Percentiles rank a stretch among this genome's conserved stretches.
Evolutionary conservation across 2,113 vertebrate species (phyloP).

Genomic region (Columba livia): DNA sequence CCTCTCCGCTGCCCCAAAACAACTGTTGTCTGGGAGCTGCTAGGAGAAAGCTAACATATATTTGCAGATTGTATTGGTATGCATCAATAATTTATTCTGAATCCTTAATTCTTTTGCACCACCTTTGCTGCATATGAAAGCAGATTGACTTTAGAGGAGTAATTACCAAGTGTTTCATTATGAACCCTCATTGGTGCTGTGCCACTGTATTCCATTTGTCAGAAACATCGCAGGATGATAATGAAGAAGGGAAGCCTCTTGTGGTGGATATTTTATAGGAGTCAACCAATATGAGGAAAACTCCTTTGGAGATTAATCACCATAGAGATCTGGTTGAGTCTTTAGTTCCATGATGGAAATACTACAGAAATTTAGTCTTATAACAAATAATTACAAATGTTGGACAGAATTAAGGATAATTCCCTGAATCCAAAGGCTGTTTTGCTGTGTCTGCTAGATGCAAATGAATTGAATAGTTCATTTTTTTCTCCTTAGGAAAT

Average conservation of each 20-base stretch:
- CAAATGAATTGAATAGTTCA: neutral
- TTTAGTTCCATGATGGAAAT: neutral
- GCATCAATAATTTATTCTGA: conserved; percentile 1
- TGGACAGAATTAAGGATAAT: neutral
- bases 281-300: neutral
- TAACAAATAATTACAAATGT: neutral
- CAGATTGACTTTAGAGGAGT: conserved; percentile 33
- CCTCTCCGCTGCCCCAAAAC: neutral
- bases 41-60: neutral
- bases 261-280: neutral
- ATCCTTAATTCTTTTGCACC: conserved; percentile 20
- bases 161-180: conserved; percentile 52
- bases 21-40: neutral
- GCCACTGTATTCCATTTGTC: conserved; percentile 18
- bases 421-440: neutral
- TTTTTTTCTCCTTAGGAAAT: neutral
- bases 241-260: neutral
- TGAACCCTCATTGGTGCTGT: neutral
- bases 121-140: conserved; percentile 15
- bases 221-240: conserved; percentile 1
- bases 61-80: neutral
- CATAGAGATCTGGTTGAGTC: neutral
- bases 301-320: neutral
- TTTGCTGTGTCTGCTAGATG: neutral
- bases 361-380: neutral